A percentile compares a stretch with the other conserved stretches of the same genome.
These are phyloP conservation scores for Margaritifera margaritifera DNA, from an alignment of 2,888 invertebrate species.

Conservation along the genomic window DNA sequence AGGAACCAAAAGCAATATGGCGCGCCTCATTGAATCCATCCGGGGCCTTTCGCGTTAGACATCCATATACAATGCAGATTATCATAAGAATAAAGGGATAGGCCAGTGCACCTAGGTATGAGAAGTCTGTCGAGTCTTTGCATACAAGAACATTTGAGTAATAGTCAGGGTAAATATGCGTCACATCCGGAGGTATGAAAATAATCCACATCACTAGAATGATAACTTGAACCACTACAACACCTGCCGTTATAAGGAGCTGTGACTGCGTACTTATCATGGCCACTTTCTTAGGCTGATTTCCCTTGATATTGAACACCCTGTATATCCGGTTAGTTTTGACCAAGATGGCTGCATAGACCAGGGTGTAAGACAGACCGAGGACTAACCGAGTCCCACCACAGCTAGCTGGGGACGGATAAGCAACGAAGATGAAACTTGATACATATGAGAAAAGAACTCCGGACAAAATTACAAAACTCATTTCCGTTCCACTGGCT, in stretches of 20 bases:
- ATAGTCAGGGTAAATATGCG: conserved; percentile 64
- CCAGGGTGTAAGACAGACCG: conserved; percentile 76
- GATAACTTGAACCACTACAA: conserved; percentile 74
- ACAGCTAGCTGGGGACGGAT: conserved; percentile 74
- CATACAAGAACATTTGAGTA: conserved; percentile 67
- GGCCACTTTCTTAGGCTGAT: conserved; percentile 71
- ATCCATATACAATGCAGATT: conserved; percentile 76
- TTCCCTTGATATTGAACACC: conserved; percentile 74
- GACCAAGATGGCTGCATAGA: conserved; percentile 77
- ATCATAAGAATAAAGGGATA: conserved; percentile 77
- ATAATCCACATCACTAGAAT: conserved; percentile 75
- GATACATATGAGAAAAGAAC: conserved; percentile 75
- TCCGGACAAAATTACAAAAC: conserved; percentile 74
- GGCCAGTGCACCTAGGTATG: conserved; percentile 75
- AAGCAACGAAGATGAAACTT: conserved; percentile 76
- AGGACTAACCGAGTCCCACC: conserved; percentile 76
- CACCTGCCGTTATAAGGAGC: conserved; percentile 75
- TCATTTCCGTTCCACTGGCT: conserved; percentile 77
- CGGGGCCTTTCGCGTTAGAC: conserved; percentile 77
- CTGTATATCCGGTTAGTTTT: conserved; percentile 77
- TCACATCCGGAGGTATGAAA: conserved; percentile 73
- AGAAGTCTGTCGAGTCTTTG: conserved; percentile 74
- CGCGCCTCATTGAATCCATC: conserved; percentile 78
- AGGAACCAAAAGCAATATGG: conserved; percentile 77
- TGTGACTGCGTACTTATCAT: conserved; percentile 73